A percentile compares a stretch with the other conserved stretches of the same genome.
Evolutionary conservation across 2,797 vertebrate genomes (phyloP).

Genomic region (Gallinago solitaria): DNA sequence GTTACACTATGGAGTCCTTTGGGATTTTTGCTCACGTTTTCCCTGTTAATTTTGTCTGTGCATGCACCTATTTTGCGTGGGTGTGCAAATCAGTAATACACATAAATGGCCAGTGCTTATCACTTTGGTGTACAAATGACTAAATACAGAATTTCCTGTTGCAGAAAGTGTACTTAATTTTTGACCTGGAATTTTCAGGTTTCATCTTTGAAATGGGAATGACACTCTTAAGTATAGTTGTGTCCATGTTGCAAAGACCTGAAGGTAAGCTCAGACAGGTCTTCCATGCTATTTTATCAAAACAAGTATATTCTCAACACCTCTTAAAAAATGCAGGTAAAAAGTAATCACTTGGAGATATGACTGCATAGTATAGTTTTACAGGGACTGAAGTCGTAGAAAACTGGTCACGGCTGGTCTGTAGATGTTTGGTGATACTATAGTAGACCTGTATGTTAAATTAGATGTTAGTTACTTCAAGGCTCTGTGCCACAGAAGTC

Average conservation of each 20-base stretch:
- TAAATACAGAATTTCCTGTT: background rate
- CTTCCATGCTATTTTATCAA: background rate
- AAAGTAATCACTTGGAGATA: background rate
- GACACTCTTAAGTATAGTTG: background rate
- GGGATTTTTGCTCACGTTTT: background rate
- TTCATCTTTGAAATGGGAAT: background rate
- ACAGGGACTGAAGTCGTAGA: background rate
- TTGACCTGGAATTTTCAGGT: background rate
- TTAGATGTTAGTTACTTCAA: background rate
- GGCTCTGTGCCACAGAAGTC: background rate
- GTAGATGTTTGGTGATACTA: background rate
- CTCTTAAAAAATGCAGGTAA: background rate
- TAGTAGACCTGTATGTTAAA: background rate
- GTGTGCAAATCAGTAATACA: background rate
- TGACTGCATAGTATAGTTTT: background rate
- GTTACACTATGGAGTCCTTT: background rate
- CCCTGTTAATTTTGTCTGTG: background rate
- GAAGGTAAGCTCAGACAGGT: background rate
- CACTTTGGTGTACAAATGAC: background rate
- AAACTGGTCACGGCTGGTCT: background rate
- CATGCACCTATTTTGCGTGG: background rate
- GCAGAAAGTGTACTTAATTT: background rate
- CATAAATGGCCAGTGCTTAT: background rate
- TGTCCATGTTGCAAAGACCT: background rate
- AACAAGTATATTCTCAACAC: background rate